phyloP scores from a whole-genome alignment of 1,140 invertebrate species.

The Cyclargus thomasi region DNA sequence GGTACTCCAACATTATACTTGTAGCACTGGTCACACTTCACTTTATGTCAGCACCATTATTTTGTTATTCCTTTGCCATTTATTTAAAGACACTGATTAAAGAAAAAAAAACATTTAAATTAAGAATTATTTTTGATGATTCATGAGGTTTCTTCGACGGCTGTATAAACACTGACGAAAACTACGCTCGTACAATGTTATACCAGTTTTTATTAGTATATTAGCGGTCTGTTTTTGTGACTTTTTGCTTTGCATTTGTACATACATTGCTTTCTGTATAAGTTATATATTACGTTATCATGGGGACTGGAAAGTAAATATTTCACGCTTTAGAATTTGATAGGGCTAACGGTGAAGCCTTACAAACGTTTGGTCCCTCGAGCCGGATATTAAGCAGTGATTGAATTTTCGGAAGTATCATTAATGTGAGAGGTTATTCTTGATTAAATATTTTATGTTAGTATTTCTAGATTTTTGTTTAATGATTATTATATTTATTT shows the following conservation, averaged over 20 bases:
- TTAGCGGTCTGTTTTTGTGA: neutral
- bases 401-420: neutral
- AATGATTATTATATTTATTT: too few species aligned
- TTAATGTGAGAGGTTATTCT: too few species aligned
- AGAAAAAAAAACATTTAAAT: neutral
- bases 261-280: neutral
- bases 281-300: neutral
- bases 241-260: neutral
- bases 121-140: neutral
- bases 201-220: neutral
- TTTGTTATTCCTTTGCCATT: neutral
- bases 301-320: neutral
- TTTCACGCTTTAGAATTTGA: neutral
- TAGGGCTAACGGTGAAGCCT: neutral
- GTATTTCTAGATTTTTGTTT: too few species aligned
- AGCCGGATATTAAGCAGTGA: neutral
- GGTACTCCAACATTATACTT: constrained; percentile 69
- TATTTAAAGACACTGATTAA: neutral
- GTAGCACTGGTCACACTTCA: constrained; percentile 8
- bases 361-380: neutral
- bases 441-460: too few species aligned
- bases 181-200: neutral
- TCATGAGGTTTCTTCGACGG: neutral
- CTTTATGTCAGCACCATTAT: neutral
- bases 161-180: neutral